phyloP scores from a whole-genome alignment of 2,797 vertebrate genomes.

The Threskiornis aethiopicus region DNA sequence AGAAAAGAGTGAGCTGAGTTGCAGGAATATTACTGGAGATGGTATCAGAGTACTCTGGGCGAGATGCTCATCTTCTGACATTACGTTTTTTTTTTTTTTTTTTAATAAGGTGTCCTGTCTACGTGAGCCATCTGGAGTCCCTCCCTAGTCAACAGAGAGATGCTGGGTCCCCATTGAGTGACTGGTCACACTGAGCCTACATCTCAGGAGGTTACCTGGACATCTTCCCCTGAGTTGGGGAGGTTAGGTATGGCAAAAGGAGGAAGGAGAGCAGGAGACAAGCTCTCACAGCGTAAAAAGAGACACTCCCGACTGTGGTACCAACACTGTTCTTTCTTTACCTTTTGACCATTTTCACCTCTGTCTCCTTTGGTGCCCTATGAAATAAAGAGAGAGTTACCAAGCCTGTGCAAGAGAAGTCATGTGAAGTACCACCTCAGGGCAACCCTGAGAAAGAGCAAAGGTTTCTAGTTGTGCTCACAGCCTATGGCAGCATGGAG shows the following conservation, averaged over 20 bases:
- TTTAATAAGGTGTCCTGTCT: not conserved
- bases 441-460: not conserved
- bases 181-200: not conserved
- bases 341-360: conserved; percentile 90
- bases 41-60: not conserved
- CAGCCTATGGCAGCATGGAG: fast-evolving
- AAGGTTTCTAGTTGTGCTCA: not conserved
- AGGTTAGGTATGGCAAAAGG: not conserved
- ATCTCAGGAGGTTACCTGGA: not conserved
- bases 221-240: not conserved
- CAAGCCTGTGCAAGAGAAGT: not conserved
- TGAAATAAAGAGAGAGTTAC: not conserved
- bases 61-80: not conserved
- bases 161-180: fast-evolving
- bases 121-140: not conserved
- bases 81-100: not conserved
- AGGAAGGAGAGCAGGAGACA: not conserved
- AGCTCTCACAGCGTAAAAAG: not conserved
- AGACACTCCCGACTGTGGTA: not conserved
- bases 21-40: not conserved
- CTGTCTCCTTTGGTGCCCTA: conserved; percentile 79
- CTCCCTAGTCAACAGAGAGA: not conserved
- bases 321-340: conserved; percentile 51
- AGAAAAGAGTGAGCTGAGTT: not conserved
- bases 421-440: not conserved